Evolutionary conservation across 2,113 vertebrate species (phyloP).

Genomic region (Ascaphus truei): DNA sequence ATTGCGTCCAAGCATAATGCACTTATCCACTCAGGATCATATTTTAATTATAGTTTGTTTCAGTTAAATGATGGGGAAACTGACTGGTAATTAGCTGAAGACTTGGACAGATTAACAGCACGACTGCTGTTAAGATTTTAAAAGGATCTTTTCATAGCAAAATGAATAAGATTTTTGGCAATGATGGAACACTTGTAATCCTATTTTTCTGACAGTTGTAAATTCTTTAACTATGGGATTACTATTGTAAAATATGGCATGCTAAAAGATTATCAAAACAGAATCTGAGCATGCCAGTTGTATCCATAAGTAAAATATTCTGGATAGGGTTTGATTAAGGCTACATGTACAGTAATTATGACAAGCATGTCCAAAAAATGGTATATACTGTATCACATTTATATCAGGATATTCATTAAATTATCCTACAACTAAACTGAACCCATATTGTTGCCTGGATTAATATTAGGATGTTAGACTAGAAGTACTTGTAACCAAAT

Average conservation of each 20-base stretch:
- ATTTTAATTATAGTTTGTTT: slow-evolving; percentile 1
- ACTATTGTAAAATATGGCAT: slow-evolving; percentile 16
- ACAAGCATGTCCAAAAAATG: too few species aligned
- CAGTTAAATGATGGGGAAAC: neutral
- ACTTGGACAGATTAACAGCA: slow-evolving; percentile 1
- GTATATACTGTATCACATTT: too few species aligned
- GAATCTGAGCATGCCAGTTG: neutral
- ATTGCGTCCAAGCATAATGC: neutral
- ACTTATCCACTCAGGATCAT: neutral
- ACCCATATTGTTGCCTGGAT: too few species aligned
- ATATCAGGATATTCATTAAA: too few species aligned
- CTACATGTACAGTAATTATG: too few species aligned
- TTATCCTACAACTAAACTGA: too few species aligned
- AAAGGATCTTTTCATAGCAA: neutral
- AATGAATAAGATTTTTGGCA: neutral
- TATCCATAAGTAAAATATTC: slow-evolving; percentile 6
- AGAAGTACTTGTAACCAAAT: too few species aligned
- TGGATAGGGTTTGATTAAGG: too few species aligned
- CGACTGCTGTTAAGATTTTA: slow-evolving; percentile 9
- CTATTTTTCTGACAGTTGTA: slow-evolving; percentile 15
- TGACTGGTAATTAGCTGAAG: slow-evolving; percentile 21
- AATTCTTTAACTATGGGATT: neutral
- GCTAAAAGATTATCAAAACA: neutral
- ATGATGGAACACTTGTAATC: neutral
- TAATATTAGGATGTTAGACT: too few species aligned